These are phyloP conservation scores for Daphoenositta chrysoptera DNA, from an alignment of 2,113 vertebrate genomes.

Conservation along the genomic window DNA sequence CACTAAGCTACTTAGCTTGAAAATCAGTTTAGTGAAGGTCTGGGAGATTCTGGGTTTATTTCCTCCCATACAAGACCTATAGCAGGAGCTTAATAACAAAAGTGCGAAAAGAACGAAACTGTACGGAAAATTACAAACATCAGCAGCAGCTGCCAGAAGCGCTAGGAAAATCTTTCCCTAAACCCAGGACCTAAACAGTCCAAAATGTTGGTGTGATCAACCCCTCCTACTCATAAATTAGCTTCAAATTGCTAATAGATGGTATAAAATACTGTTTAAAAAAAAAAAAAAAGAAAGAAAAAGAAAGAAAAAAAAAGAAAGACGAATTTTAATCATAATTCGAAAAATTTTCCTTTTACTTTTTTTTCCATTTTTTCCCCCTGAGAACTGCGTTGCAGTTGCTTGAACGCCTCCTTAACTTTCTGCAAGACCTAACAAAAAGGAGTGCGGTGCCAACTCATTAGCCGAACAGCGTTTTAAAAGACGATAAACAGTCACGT, in stretches of 20 bases:
- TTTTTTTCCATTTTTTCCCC: rapidly evolving
- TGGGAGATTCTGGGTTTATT: conserved; percentile 29
- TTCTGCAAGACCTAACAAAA: conserved; percentile 1
- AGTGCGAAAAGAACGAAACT: conserved; percentile 35
- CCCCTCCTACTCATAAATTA: not conserved
- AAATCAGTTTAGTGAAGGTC: conserved; percentile 60
- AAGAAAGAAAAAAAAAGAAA: not conserved
- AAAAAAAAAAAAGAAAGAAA: not conserved
- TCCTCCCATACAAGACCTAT: not conserved
- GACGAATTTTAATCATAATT: not conserved
- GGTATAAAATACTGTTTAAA: not conserved
- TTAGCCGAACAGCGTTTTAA: not conserved
- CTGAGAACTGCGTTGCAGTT: not conserved
- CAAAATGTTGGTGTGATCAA: not conserved
- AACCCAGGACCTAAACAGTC: not conserved
- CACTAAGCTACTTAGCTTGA: conserved; percentile 61
- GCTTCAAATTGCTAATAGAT: not conserved
- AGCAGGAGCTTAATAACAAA: conserved; percentile 22
- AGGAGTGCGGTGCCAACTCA: not conserved
- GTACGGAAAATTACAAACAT: conserved; percentile 31
- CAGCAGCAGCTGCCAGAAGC: conserved; percentile 1
- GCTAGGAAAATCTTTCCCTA: not conserved
- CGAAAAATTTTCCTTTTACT: rapidly evolving
- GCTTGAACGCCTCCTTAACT: not conserved
- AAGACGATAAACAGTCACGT: not conserved